Percentiles rank a stretch among this genome's conserved stretches.
phyloP scores from a whole-genome alignment of 2,888 invertebrate genomes.

The Cyrtodaria siliqua region DNA sequence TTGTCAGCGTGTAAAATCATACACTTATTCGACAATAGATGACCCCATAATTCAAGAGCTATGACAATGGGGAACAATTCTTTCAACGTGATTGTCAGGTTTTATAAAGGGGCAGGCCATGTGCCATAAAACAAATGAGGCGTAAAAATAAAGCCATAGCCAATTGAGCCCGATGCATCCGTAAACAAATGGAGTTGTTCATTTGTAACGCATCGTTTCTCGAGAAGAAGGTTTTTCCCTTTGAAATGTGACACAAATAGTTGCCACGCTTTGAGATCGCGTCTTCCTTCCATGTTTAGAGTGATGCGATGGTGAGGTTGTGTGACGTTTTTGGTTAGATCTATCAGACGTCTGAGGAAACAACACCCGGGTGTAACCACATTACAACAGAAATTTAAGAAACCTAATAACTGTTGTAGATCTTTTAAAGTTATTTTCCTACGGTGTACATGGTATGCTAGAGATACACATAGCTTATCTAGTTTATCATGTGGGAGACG shows the following conservation, averaged over 20 bases:
- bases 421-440: constrained; percentile 13
- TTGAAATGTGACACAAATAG: constrained; percentile 48
- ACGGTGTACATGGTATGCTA: too few species aligned
- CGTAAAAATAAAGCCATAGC: constrained; percentile 49
- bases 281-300: constrained; percentile 21
- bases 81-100: constrained; percentile 21
- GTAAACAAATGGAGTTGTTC: constrained; percentile 22
- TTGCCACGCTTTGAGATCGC: constrained; percentile 34
- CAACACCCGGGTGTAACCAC: constrained; percentile 35
- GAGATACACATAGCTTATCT: too few species aligned
- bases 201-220: constrained; percentile 20
- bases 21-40: not conserved
- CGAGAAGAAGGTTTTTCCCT: constrained; percentile 28
- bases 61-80: constrained; percentile 29
- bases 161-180: constrained; percentile 41
- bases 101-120: constrained; percentile 13
- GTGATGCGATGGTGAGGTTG: constrained; percentile 36
- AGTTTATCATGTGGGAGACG: constrained; percentile 29
- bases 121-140: constrained; percentile 37
- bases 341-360: constrained; percentile 34
- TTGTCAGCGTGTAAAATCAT: constrained; percentile 54
- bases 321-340: constrained; percentile 28
- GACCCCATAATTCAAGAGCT: constrained; percentile 30
- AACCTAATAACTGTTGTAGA: constrained; percentile 24
- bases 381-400: constrained; percentile 41